Conservation (phyloP, 2,113 vertebrate species). For the Trichechus manatus region DNA sequence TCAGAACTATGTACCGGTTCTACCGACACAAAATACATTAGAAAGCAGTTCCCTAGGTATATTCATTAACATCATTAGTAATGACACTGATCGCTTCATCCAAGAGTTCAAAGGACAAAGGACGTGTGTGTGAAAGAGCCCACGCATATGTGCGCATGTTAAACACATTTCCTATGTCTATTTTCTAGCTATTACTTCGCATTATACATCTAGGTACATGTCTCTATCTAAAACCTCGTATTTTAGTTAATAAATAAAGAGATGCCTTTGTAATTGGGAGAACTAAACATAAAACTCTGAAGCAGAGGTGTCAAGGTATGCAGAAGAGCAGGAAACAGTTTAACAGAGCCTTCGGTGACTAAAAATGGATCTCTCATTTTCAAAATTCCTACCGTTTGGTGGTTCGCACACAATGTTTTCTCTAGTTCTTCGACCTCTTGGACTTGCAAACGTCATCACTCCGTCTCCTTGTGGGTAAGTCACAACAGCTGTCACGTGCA, state of each 20-base stretch:
- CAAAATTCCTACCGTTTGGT: not conserved
- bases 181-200: not conserved
- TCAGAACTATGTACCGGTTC: not conserved
- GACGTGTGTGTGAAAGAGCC: rapidly evolving
- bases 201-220: not conserved
- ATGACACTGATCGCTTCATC: not conserved
- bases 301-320: not conserved
- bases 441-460: not conserved
- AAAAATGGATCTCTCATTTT: not conserved
- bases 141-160: too few relatives aligned
- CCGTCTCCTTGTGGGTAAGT: constrained; percentile 8
- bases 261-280: not conserved
- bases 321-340: rapidly evolving
- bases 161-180: not conserved
- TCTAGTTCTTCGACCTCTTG: not conserved
- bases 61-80: not conserved
- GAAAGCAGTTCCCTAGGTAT: not conserved
- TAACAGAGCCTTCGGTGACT: not conserved
- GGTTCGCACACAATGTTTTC: not conserved
- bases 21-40: not conserved
- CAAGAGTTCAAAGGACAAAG: not conserved
- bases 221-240: not conserved
- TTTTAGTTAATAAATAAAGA: not conserved
- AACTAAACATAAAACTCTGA: not conserved
- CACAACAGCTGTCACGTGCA: not conserved